phyloP scores from a whole-genome alignment of 2,797 vertebrate genomes.

The Ctenosaura bakeri region DNA sequence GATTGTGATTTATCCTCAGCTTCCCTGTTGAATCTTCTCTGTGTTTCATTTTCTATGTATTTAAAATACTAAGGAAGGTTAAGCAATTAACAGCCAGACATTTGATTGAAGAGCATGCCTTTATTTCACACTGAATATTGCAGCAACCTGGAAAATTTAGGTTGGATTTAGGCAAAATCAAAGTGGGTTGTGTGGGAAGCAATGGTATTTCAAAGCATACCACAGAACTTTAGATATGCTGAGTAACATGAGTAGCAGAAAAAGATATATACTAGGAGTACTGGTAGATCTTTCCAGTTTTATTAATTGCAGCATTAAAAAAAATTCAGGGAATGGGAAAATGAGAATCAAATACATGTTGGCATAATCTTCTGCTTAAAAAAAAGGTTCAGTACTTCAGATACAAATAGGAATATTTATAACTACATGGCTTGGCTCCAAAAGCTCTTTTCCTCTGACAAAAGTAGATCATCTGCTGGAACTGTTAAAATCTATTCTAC shows the following conservation, averaged over 20 bases:
- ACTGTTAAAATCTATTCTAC: background rate
- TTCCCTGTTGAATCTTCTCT: background rate
- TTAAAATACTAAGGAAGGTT: constrained; percentile 3
- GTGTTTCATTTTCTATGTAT: background rate
- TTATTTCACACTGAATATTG: background rate
- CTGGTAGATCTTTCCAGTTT: background rate
- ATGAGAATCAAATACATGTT: background rate
- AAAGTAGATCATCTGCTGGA: background rate
- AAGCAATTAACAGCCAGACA: background rate
- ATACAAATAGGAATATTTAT: background rate
- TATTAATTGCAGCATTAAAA: background rate
- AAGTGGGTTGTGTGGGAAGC: background rate
- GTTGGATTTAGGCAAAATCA: constrained; percentile 15
- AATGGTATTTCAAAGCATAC: background rate
- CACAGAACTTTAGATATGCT: background rate
- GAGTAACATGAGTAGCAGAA: background rate
- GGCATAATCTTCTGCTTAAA: background rate
- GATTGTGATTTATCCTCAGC: background rate
- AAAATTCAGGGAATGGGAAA: background rate
- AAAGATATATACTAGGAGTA: background rate
- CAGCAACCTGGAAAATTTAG: background rate
- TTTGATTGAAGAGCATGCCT: background rate
- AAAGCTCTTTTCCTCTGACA: background rate
- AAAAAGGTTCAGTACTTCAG: background rate
- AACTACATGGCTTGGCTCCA: background rate